Evolutionary conservation across 1,140 invertebrate species (phyloP).

Genomic region (Cyphomyrmex costatus): DNA sequence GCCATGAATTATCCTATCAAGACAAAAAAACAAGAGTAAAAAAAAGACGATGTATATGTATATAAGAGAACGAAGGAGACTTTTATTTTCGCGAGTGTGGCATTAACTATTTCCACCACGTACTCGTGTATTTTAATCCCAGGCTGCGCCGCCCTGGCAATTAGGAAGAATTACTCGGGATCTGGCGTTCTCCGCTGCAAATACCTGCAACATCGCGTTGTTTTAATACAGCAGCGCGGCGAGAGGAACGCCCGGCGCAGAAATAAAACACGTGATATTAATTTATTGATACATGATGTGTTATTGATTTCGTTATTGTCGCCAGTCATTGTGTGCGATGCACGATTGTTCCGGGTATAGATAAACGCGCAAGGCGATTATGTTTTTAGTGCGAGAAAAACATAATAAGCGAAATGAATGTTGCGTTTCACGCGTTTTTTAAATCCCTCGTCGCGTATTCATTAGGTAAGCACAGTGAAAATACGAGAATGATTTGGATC

Average conservation of each 20-base stretch:
- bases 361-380: slow-evolving; percentile 30
- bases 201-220: slow-evolving; percentile 40
- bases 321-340: slow-evolving; percentile 26
- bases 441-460: background rate
- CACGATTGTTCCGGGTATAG: background rate
- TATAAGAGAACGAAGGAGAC: background rate
- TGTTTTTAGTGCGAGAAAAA: slow-evolving; percentile 3
- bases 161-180: slow-evolving; percentile 56
- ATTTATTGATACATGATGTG: slow-evolving; percentile 48
- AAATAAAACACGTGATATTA: slow-evolving; percentile 45
- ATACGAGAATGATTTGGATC: background rate
- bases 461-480: background rate
- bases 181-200: slow-evolving; percentile 33
- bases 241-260: background rate
- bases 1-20: slow-evolving; percentile 7
- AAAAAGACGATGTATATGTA: background rate
- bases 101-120: slow-evolving; percentile 48
- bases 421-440: background rate
- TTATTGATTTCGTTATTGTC: slow-evolving; percentile 51
- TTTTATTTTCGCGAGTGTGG: slow-evolving; percentile 43
- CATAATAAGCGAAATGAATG: slow-evolving; percentile 19
- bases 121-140: slow-evolving; percentile 42
- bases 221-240: slow-evolving; percentile 18
- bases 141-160: slow-evolving; percentile 35
- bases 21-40: background rate